Base-by-base conservation (phyloP, 2,888 invertebrate genomes). In the Stenoptilia bipunctidactyla region DNA sequence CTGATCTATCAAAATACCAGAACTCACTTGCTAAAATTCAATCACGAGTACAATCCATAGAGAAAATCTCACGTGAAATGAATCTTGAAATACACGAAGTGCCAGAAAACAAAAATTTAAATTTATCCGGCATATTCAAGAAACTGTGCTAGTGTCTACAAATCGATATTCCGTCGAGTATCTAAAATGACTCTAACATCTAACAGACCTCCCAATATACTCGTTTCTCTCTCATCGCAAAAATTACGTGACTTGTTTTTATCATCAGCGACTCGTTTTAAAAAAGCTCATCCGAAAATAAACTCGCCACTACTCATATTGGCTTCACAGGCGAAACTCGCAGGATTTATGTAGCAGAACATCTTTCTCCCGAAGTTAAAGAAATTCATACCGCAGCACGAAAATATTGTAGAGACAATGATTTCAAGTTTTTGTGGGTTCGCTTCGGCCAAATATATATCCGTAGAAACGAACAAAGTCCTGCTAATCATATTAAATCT, bases 161-260 rank as follows among this genome's bases (percentile, higher is more conserved):
- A n/a, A 10, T 12, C 8, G 13, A 13, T 25, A 37, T 37, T 27
- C 20, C 36, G 15, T 10, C 33, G 30, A 5, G 37, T 37, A 6
- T 15, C 37, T 2, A 37, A 37, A 27, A 13, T 34, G 9, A 34
- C 34, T n/a, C 13, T 27, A 2, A n/a, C 13, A 20, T 39, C 39
- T 1, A 13, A 39, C 1, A 2, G 39, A 9, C 39, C 39, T 1
- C 34, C 34, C 2, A 39, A 39, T 13, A 34, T 39, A 12, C 25
- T 39, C 1, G 34, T 39, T 1, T 15, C 39, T 13, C 14, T 39
- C 2, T 38, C 40, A 2, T 37, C 37, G 2, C 44, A 43, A 2
- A 34, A 43, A 10, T 14, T 40, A 8, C 41, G 48, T 3, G 45
- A 48, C 27, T n/a, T 10, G n/a, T 4, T 39, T 1, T 4, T 40